Evolutionary conservation across 2,113 vertebrate species (phyloP).

Genomic region (Arothron firmamentum): DNA sequence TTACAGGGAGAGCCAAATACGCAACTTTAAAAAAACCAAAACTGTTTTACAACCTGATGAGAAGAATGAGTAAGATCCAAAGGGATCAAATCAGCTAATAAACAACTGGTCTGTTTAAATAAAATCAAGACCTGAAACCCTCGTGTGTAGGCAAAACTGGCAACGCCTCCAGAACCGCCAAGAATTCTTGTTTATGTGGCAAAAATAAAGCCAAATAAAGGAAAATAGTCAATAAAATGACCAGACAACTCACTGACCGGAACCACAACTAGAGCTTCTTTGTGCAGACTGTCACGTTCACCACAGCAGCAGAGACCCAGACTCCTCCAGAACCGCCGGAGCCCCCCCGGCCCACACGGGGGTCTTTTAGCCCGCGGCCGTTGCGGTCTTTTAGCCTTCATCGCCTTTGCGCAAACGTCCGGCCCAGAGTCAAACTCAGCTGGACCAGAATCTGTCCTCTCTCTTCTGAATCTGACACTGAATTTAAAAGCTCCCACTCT

Average conservation of each 20-base stretch:
- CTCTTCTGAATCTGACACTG: conserved; percentile 3
- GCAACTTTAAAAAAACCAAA: no score
- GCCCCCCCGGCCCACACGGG: conserved; percentile 8
- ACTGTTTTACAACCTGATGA: background rate
- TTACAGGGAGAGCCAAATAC: background rate
- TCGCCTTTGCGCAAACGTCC: conserved; percentile 11
- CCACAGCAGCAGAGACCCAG: conserved; percentile 34
- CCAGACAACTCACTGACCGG: conserved; percentile 56
- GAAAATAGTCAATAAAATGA: no score
- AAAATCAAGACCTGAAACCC: no score
- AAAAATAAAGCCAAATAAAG: no score
- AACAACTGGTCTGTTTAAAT: no score
- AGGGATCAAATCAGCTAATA: no score
- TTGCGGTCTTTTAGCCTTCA: conserved; percentile 3
- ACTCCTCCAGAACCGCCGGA: conserved; percentile 33
- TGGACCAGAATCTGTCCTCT: background rate
- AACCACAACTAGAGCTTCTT: conserved; percentile 54
- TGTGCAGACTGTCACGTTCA: conserved; percentile 38
- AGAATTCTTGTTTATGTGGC: no score
- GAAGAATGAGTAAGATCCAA: background rate
- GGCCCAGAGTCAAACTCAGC: no score
- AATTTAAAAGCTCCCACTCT: no score
- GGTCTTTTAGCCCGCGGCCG: conserved; percentile 1
- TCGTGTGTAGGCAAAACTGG: no score
- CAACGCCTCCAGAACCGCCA: no score